Conservation (phyloP, 2,113 vertebrate genomes). For the Maccullochella peelii region DNA sequence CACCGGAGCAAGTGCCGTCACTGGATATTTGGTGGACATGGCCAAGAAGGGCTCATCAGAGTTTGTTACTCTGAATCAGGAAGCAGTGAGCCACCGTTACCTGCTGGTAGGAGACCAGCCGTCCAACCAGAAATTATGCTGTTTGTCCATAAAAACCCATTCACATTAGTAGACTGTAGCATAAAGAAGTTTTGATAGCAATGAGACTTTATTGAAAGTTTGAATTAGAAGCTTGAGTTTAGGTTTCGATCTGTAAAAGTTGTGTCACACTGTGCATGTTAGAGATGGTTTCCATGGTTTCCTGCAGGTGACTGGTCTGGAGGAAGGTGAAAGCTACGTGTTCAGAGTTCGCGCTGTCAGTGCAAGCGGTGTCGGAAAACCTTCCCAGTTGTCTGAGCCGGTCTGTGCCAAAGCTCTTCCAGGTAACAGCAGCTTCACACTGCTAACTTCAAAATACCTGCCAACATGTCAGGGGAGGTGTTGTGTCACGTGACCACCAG, state of each 20-base stretch:
- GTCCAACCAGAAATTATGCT: neutral
- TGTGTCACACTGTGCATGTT: neutral
- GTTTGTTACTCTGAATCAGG: constrained; percentile 87
- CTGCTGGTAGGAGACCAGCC: constrained; percentile 86
- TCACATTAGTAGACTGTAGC: neutral
- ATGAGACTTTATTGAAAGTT: neutral
- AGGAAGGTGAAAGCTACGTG: constrained; percentile 90
- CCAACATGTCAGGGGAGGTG: neutral
- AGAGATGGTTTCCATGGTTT: neutral
- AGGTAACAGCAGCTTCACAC: constrained; percentile 80
- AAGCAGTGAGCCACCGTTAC: constrained; percentile 84
- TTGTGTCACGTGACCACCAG: neutral
- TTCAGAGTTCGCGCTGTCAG: constrained; percentile 93
- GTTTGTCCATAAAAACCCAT: neutral
- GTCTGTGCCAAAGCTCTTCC: constrained; percentile 88
- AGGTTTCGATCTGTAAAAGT: neutral
- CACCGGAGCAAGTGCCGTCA: constrained; percentile 85
- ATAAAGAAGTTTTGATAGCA: neutral
- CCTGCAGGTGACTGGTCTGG: constrained; percentile 87
- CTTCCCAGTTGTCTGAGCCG: constrained; percentile 90
- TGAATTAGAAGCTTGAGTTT: neutral
- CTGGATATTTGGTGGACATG: constrained; percentile 93
- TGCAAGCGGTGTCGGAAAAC: constrained; percentile 85
- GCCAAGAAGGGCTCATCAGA: constrained; percentile 87
- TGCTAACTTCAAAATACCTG: neutral